Percentiles rank a stretch among this genome's conserved stretches.
phyloP scores from a whole-genome alignment of 2,888 invertebrate genomes.

The Congeria kusceri region DNA sequence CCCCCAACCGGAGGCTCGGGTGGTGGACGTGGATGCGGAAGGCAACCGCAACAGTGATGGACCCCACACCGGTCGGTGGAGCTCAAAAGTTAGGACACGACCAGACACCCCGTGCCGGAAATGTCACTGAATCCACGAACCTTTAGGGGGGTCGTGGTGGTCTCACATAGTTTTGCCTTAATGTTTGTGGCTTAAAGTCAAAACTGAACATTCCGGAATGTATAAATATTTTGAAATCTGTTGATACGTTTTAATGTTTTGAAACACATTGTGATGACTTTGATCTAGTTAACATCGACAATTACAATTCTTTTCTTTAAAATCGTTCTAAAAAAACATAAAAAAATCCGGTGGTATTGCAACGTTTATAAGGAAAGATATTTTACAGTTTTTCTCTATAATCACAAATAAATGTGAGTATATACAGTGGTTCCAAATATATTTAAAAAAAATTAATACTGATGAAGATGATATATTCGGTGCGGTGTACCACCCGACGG shows the following conservation, averaged over 20 bases:
- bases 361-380: no score
- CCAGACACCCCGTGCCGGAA: background rate
- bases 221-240: background rate
- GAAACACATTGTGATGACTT: conserved; percentile 17
- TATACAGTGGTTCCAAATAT: no score
- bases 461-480: no score
- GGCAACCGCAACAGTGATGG: background rate
- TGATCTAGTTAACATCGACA: conserved; percentile 1
- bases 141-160: conserved; percentile 8
- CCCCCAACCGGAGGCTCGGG: background rate
- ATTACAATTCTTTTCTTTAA: conserved; percentile 2
- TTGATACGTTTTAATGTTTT: conserved; percentile 11
- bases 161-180: conserved; percentile 7
- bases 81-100: background rate
- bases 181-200: conserved; percentile 6
- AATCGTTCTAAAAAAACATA: conserved; percentile 8
- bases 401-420: no score
- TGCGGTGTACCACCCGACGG: no score
- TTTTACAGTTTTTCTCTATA: no score
- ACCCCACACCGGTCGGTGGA: background rate
- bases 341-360: no score
- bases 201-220: conserved; percentile 16
- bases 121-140: background rate
- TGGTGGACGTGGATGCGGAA: background rate
- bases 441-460: no score